Conservation (phyloP, 2,797 vertebrate species). For the Halcyon smyrnensis region DNA sequence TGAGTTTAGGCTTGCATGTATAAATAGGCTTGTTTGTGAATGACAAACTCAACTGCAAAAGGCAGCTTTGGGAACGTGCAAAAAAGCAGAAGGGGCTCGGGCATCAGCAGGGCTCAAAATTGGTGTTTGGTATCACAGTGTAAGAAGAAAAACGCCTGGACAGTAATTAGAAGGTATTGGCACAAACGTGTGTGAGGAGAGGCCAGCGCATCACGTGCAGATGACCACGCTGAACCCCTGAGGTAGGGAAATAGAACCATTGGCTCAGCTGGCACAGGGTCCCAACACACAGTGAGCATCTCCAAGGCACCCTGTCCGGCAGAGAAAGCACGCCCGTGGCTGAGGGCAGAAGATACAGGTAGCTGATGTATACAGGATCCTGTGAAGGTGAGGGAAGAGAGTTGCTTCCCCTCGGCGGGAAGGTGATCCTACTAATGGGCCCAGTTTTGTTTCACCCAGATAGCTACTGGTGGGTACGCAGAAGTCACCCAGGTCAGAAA, state of each 20-base stretch:
- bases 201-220: background rate
- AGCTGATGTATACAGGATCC: fast-evolving
- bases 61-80: background rate
- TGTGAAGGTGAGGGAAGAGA: background rate
- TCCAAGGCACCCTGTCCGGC: background rate
- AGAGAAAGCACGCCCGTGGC: fast-evolving
- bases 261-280: background rate
- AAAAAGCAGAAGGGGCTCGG: background rate
- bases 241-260: background rate
- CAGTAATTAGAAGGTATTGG: background rate
- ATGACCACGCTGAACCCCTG: background rate
- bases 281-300: background rate
- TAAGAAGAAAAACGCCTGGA: background rate
- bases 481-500: background rate
- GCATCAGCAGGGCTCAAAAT: background rate
- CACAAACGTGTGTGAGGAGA: background rate
- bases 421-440: background rate
- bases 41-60: background rate
- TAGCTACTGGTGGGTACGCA: background rate
- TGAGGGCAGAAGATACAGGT: background rate
- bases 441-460: background rate
- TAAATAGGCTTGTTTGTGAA: background rate
- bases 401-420: background rate
- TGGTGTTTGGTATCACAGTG: background rate
- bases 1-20: background rate